Conservation (phyloP, 2,113 vertebrate species). For the Castor canadensis region DNA sequence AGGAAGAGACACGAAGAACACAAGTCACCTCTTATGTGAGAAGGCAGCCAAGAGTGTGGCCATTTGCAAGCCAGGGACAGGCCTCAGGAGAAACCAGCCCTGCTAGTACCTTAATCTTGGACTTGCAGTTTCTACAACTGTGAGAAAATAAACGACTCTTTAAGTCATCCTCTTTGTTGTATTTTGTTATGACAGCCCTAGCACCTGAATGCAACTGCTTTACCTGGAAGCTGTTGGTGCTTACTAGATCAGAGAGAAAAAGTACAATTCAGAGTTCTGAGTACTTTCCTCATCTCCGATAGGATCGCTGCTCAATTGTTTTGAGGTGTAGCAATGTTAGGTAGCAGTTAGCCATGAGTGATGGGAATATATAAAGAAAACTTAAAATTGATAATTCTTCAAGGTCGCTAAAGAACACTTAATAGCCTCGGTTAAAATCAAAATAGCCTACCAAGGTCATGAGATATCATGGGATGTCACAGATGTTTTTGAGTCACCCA, state of each 20-base stretch:
- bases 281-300: neutral
- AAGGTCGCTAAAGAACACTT: no score
- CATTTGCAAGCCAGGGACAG: neutral
- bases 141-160: neutral
- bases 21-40: neutral
- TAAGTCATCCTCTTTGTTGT: neutral
- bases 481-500: no score
- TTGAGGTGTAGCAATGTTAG: neutral
- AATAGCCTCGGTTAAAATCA: no score
- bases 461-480: no score
- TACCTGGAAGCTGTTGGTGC: neutral
- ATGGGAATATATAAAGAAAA: no score
- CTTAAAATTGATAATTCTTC: no score
- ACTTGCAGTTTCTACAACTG: neutral
- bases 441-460: no score
- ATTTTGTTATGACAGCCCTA: neutral
- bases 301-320: neutral
- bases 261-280: neutral
- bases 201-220: neutral
- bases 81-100: neutral
- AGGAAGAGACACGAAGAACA: neutral
- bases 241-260: neutral
- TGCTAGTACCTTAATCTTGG: neutral
- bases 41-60: neutral
- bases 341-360: no score